Percentiles rank a stretch among this genome's conserved stretches.
phyloP scores from a whole-genome alignment of 2,113 vertebrate species.

The Deroptyus accipitrinus region DNA sequence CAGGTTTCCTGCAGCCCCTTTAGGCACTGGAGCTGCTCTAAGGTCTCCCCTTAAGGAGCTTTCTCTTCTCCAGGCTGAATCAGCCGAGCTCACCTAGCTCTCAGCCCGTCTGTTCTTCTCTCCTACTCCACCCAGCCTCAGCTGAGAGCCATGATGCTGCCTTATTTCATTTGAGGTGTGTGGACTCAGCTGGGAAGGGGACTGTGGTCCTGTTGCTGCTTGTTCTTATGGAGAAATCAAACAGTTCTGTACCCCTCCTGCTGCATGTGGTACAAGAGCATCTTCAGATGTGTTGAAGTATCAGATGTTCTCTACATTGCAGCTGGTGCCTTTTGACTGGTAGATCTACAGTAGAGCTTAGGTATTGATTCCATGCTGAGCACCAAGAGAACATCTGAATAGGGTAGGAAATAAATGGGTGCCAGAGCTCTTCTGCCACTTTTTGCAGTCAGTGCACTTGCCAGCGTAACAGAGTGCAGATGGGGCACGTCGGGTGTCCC shows the following conservation, averaged over 20 bases:
- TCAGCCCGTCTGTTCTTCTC: not conserved
- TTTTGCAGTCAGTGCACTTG: not conserved
- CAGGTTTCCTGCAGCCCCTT: not conserved
- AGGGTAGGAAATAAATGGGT: not conserved
- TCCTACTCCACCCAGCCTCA: not conserved
- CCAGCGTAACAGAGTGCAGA: fast-evolving
- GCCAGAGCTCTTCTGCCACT: not conserved
- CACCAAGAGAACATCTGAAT: not conserved
- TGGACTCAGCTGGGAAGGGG: not conserved
- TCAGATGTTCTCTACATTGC: not conserved
- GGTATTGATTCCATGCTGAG: not conserved
- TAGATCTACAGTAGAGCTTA: not conserved
- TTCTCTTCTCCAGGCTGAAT: not conserved
- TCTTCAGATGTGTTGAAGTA: not conserved
- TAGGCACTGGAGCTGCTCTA: not conserved
- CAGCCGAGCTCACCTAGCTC: not conserved
- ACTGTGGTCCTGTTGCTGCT: not conserved
- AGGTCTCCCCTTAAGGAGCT: not conserved
- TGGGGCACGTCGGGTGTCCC: too few species aligned
- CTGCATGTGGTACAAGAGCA: not conserved
- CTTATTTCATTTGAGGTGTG: not conserved
- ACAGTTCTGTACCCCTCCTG: not conserved
- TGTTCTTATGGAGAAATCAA: not conserved
- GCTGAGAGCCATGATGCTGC: not conserved
- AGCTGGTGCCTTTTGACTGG: not conserved